Evolutionary conservation across 2,113 vertebrate genomes (phyloP), one percentile per base, ranked within the genome.

Genomic region (Verasper variegatus): DNA sequence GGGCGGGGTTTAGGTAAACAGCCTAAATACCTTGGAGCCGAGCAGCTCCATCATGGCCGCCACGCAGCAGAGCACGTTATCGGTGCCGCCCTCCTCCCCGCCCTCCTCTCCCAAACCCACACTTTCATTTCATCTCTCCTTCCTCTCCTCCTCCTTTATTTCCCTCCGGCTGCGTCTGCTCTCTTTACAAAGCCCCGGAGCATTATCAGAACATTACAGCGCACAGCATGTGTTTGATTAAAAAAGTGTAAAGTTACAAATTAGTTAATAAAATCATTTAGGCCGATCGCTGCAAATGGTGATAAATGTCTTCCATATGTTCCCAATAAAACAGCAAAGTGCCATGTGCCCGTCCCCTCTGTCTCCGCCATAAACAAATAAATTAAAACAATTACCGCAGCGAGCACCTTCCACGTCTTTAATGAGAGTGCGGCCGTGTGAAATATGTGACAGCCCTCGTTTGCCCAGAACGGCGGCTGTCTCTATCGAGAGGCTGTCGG

Each of bases 381-480:
- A 94, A 96, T 95, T 93, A 93, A 93, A 94, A 94, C 93, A 96
- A 95, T 95, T 94, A 95, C 90, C 23, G 85, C 81, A 13, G 84
- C 3, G 27, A 79, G 83, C 91, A 71, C 76, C 83, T 77, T 73
- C 55, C 66, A 89, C 66, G 92, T 92, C 92, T 93, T 90, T 94
- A 89, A 91, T 80, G 93, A 74, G 91, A 31, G 66, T 45, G 62
- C 83, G 76, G 82, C 84, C 72, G 52, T 23, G 77, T 92, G 88
- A 93, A 90, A 88, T 86, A 93, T 92, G 92, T 81, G 92, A 90
- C 90, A 84, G 81, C 56, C 85, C 81, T 86, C 74, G 60, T 88
- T 81, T 66, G 79, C 82, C 82, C 91, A 85, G 86, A 92, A 86
- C 90, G 87, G 87, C 90, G 85, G 23, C 84, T 72, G 66, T 85